Evolutionary conservation across 1,140 invertebrate species (phyloP), one percentile per base, ranked within the genome.

Genomic region (Orussus abietinus): DNA sequence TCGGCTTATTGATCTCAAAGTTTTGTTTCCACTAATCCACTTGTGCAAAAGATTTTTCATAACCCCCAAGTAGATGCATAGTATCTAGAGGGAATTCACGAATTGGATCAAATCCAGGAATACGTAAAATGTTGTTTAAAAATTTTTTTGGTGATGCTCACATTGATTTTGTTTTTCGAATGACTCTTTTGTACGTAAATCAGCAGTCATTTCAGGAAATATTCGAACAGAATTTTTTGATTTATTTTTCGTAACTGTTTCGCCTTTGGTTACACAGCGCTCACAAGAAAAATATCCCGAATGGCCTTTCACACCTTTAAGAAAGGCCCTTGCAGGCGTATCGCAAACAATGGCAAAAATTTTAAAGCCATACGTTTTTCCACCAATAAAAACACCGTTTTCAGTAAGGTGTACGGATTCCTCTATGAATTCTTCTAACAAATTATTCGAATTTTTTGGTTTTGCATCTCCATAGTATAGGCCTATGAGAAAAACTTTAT

Each of bases 241-340:
- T n/a, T n/a, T n/a, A 36, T 33, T 52, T 3, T 30, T 45, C 13
- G 45, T 53, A 1, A 53, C 21, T 3, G 42, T 53, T 29, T 35
- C 29, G 19, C 51, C 47, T 36, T 49, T 41, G 10, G 47, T 30
- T 18, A 26, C 20, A 35, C 49, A 55, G 20, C 45, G 38, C 32
- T 52, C 46, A 11, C 53, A 55, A 5, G 45, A 34, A 26, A 22
- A 45, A 39, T 45, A 55, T 10, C 49, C 47, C 20, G 20, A 28
- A 22, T 52, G 49, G 5, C 39, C 37, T 34, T 55, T 55, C 9
- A 9, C 18, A 14, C 49, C 47, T 47, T 53, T 57, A 1, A 57
- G 25, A 29, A 29, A 55, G 5, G 53, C 13, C 13, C 54, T 31
- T 14, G 51, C 51, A 15, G 55, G 53, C 6, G 43, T 47, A 35